A percentile compares a stretch with the other conserved stretches of the same genome.
Conservation (phyloP, 2,888 invertebrate genomes). For the Apamea epomidion region DNA sequence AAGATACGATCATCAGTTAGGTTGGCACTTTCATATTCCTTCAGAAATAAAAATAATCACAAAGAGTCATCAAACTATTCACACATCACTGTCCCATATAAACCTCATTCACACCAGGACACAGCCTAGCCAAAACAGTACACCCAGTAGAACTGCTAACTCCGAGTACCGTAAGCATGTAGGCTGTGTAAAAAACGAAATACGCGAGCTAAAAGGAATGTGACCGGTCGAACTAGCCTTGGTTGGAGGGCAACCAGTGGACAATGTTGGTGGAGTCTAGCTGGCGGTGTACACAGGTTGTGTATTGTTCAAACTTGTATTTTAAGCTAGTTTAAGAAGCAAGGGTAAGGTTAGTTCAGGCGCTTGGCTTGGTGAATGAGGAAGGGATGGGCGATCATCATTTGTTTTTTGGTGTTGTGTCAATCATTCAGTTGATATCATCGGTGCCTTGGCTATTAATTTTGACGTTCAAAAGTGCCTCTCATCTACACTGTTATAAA, state of each 20-base stretch:
- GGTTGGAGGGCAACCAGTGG: slow-evolving; percentile 75
- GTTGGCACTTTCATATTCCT: neutral
- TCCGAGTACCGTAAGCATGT: slow-evolving; percentile 51
- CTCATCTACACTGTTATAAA: too few relatives aligned
- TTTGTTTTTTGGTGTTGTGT: neutral
- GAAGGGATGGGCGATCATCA: neutral
- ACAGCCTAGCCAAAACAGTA: slow-evolving; percentile 28
- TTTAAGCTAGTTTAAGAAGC: slow-evolving; percentile 17
- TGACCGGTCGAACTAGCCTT: slow-evolving; percentile 81
- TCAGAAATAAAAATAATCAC: neutral
- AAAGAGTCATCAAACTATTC: neutral
- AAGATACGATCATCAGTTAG: neutral
- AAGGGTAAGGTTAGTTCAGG: slow-evolving; percentile 32
- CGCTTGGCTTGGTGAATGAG: neutral
- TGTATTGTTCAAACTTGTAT: slow-evolving; percentile 33
- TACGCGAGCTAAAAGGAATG: slow-evolving; percentile 69
- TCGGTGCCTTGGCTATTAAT: neutral
- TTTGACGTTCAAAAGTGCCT: neutral
- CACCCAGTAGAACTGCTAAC: slow-evolving; percentile 36
- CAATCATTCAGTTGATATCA: neutral
- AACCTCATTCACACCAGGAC: slow-evolving; percentile 40
- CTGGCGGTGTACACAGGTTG: slow-evolving; percentile 14
- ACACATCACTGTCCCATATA: neutral
- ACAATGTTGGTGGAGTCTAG: slow-evolving; percentile 49
- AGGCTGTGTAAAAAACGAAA: slow-evolving; percentile 56